Percentiles rank a stretch among this genome's conserved stretches.
phyloP scores from a whole-genome alignment of 2,113 vertebrate genomes.

The Petrocephalus microphthalmus region DNA sequence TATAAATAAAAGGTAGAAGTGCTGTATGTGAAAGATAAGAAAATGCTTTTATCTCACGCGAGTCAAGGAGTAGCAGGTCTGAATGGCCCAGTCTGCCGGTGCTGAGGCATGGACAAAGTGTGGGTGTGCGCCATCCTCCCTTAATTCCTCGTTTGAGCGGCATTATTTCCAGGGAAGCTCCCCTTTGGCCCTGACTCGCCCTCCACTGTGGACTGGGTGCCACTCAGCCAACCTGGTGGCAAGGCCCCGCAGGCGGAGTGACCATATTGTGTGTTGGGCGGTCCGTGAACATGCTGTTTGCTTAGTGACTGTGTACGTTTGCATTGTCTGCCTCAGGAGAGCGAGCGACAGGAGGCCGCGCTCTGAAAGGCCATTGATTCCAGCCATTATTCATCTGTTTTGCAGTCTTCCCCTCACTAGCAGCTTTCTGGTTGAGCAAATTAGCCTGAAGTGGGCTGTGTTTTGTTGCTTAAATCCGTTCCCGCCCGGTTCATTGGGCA shows the following conservation, averaged over 20 bases:
- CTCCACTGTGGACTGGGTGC: not conserved
- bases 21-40: slow-evolving; percentile 11
- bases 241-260: not conserved
- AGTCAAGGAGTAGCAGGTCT: not conserved
- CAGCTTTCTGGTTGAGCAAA: slow-evolving; percentile 67
- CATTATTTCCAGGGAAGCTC: slow-evolving; percentile 6
- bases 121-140: not conserved
- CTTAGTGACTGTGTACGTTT: slow-evolving; percentile 42
- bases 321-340: slow-evolving; percentile 41
- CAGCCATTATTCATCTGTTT: slow-evolving; percentile 54
- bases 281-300: slow-evolving; percentile 23
- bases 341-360: slow-evolving; percentile 44
- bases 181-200: not conserved
- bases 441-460: slow-evolving; percentile 76
- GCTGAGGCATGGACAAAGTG: not conserved
- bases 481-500: slow-evolving; percentile 71
- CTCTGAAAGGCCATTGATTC: slow-evolving; percentile 38
- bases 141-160: slow-evolving; percentile 10
- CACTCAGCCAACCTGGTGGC: not conserved
- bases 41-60: not conserved
- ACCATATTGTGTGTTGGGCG: slow-evolving; percentile 24
- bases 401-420: slow-evolving; percentile 42
- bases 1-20: not conserved
- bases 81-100: not conserved
- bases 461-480: slow-evolving; percentile 82